Conservation (phyloP, 2,797 vertebrate species). For the Poecilia picta region DNA sequence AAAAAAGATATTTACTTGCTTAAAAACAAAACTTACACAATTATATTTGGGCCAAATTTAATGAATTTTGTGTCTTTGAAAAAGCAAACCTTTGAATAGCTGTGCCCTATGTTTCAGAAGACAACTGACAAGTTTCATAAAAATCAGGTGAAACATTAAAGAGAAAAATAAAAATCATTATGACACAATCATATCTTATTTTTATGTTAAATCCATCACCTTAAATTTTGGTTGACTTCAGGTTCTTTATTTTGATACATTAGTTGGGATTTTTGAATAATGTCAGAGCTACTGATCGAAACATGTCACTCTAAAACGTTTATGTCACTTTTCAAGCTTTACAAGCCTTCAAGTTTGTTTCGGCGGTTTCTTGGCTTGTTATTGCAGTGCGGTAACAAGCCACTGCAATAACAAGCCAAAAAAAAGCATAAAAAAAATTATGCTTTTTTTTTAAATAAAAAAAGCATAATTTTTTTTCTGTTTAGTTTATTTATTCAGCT, state of each 20-base stretch:
- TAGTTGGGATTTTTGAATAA: constrained; percentile 34
- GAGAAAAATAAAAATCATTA: not conserved
- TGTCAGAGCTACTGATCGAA: constrained; percentile 37
- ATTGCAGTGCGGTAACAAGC: constrained; percentile 30
- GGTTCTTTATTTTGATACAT: constrained; percentile 19
- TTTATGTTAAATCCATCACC: not conserved
- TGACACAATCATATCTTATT: not conserved
- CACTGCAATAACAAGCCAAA: too few relatives aligned
- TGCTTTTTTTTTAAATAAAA: too few relatives aligned
- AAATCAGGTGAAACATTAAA: not conserved
- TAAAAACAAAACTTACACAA: not conserved
- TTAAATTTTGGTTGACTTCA: constrained; percentile 20
- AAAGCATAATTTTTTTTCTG: constrained; percentile 27
- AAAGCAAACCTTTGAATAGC: not conserved
- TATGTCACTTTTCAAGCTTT: constrained; percentile 56
- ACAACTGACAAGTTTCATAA: not conserved
- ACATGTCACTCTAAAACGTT: constrained; percentile 37
- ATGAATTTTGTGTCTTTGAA: not conserved
- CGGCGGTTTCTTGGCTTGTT: constrained; percentile 39
- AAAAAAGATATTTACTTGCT: not conserved
- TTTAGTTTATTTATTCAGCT: constrained; percentile 42
- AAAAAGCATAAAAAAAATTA: too few relatives aligned
- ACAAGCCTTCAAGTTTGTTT: constrained; percentile 42
- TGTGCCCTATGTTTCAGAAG: not conserved
- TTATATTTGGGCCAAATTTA: not conserved